Evolutionary conservation across 2,888 invertebrate genomes (phyloP), one percentile per base, ranked within the genome.

Genomic region (Apamea monoglypha): DNA sequence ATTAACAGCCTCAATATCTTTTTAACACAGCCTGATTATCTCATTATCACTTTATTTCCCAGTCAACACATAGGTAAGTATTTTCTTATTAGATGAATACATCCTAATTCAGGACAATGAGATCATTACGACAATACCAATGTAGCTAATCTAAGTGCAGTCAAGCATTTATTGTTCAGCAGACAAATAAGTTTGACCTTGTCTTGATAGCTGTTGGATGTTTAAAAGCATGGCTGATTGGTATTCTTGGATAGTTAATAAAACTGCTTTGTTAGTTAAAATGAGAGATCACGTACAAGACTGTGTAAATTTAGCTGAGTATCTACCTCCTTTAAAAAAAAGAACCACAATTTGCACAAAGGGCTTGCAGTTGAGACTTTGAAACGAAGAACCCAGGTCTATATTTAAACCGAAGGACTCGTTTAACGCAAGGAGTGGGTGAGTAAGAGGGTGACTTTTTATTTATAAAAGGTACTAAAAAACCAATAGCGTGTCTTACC

Each of bases 121-220:
- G 59, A n/a, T 63, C 64, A 82, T 76, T 44, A 63, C 29, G 16
- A 36, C 82, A 56, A 61, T 40, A 63, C 0, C 61, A 70, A 82
- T 66, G 50, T 36, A 76, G 61, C 32, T 56, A 82, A 70, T 86
- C 0, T 63, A 76, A 67, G 18, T 76, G 82, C 29, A 29, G n/a
- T 25, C 61, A 32, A 71, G 63, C 79, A 56, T 56, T 76, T 67
- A 56, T 63, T 63, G 25, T 64, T 71, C 7, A 64, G 16, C 56
- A 59, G 36, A 59, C 53, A 59, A 85, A 85, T 76, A 66, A 67
- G 40, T 85, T 76, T 82, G 70, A 76, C 86, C 70, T 83, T 76
- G 70, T 32, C 16, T 74, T 82, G 61, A 56, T 66, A 47, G 2
- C 25, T 74, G 29, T 47, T 64, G 21, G 1, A 40, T 16, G 21